Evolutionary conservation across 2,888 invertebrate genomes (phyloP), one percentile per base, ranked within the genome.

Genomic region (Herminia tarsipennalis): DNA sequence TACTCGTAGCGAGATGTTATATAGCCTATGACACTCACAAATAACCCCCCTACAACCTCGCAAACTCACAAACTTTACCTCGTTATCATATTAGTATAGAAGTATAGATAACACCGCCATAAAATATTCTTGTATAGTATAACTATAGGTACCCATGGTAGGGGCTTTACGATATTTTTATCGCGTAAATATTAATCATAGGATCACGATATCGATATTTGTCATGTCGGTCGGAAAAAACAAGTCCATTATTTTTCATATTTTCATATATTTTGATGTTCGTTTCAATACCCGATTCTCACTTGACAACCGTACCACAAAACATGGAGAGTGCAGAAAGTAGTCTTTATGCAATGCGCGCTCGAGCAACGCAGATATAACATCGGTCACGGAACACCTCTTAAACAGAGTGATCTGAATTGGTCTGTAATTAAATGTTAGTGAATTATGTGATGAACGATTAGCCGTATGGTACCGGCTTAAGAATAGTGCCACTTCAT

Each of bases 161-260:
- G 3, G 21, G 14, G 22, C 3, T 13, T 10, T 13, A 21, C 2
- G 5, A 9, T n/a, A 22, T 28, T 3, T 13, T 24, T 10, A 4
- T n/a, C 8, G 10, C n/a, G 14, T 20, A 29, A 16, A 30, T 12
- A 30, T 25, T 5, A 24, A 24, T 30, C 16, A 30, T 17, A 10
- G 5, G 16, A 22, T 30, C 28, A 24, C 10, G 14, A 16, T 16
- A 28, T 6, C 1, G 14, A 10, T 12, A 36, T 25, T 17, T 36
- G 35, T 36, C 8, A 17, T 32, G 32, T 24, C 14, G 9, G 17
- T 16, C 17, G 35, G 22, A 30, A 43, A 43, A 43, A 43, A 43
- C 36, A 43, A 30, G 25, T 5, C 30, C 30, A 35, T 30, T 42
- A 42, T 42, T 35, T 29, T 21, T 10, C n/a, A 10, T 16, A 24